Percentiles rank a stretch among this genome's conserved stretches.
Conservation (phyloP, 2,113 vertebrate species). For the Condylura cristata region DNA sequence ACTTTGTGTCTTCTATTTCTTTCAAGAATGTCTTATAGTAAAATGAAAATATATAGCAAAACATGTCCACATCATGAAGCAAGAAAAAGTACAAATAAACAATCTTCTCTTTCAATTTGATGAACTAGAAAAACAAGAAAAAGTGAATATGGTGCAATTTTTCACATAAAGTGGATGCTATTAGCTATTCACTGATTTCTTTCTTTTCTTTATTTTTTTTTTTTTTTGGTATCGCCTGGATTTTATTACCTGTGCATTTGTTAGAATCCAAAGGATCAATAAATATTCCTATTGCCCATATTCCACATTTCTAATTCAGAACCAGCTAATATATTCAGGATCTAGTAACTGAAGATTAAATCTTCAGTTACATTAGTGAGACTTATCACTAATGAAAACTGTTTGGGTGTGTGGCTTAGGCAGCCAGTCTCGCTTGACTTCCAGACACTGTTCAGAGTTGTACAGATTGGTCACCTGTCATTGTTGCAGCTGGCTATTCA, state of each 20-base stretch:
- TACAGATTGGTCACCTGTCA: neutral
- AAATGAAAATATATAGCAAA: too few relatives aligned
- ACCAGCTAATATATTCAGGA: neutral
- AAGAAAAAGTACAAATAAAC: too few relatives aligned
- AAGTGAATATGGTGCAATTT: neutral
- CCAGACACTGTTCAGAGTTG: neutral
- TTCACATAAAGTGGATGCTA: neutral
- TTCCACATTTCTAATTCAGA: neutral
- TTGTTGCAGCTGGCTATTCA: neutral
- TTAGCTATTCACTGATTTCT: neutral
- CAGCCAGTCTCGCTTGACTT: neutral
- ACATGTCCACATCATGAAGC: too few relatives aligned
- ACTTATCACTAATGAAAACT: neutral
- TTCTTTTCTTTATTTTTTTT: too few relatives aligned
- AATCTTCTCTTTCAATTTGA: too few relatives aligned
- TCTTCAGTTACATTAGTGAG: too few relatives aligned
- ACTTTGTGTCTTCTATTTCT: too few relatives aligned
- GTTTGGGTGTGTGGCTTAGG: neutral
- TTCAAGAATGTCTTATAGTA: too few relatives aligned
- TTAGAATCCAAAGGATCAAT: neutral
- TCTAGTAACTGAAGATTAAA: neutral
- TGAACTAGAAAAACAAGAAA: too few relatives aligned
- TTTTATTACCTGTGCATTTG: neutral
- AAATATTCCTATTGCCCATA: too few relatives aligned
- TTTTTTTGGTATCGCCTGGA: neutral